Base-by-base conservation (phyloP, 2,113 vertebrate genomes). In the Rhea pennata region DNA sequence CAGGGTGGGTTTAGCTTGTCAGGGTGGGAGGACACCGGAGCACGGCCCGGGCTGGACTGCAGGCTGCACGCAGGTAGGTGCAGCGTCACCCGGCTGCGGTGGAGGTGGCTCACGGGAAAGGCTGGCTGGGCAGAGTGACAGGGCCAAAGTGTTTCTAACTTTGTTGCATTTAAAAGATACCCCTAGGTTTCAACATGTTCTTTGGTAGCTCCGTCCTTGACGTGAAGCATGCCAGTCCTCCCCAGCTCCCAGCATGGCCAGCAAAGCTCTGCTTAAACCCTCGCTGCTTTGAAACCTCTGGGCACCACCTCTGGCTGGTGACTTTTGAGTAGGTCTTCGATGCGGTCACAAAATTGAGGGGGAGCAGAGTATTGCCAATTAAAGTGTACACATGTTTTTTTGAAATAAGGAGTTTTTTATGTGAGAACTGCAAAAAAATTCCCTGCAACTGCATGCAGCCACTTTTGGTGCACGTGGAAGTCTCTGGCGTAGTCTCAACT, bases 21-120 rank as follows among this genome's bases (percentile, higher is more conserved):
- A 2, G 6, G 14, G 24, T 44, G 85, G 16, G 33, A 46, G 20
- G 56, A 12, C 0, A 3, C 6, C 7, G 2, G 85, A 66, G 44
- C n/a, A 23, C 0, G 0, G 15, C 2, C 5, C 40, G 71, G 71
- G n/a, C 40, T 2, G 3, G 31, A 77, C 56, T 3, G 2, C 1
- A 19, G 8, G 62, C 48, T 7, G 1, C 12, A 2, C 0, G 0
- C 0, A 0, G 44, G 7, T 9, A 4, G 27, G 44, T 53, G 74
- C 69, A 48, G 54, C 6, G 4, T 46, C 50, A 21, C 39, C 50
- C 17, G 0, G 3, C 46, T 46, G 79, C 8, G 5, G 39, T 2
- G 3, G 20, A 19, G 42, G 3, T 2, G 3, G 21, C 20, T 42
- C 1, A 11, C 50, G 75, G 62, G n/a, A 10, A 50, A 40, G n/a